Conservation (phyloP, 2,888 invertebrate species). For the Meliscaeva auricollis region DNA sequence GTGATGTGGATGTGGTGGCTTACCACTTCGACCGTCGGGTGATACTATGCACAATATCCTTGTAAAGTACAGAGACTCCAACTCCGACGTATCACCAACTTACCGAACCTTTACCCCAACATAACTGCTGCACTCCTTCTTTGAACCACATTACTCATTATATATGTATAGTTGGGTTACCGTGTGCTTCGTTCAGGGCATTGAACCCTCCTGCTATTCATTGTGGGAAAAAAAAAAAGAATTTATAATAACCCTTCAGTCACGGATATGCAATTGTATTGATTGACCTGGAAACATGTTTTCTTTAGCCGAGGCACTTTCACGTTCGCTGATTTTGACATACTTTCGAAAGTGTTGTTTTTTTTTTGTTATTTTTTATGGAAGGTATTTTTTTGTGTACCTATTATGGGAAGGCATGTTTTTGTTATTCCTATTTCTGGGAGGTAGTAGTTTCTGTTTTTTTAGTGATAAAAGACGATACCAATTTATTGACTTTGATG, state of each 20-base stretch:
- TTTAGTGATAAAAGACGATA: slow-evolving; percentile 19
- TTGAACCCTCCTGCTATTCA: slow-evolving; percentile 68
- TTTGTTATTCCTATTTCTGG: slow-evolving; percentile 29
- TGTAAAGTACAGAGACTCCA: slow-evolving; percentile 43
- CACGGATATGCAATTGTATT: slow-evolving; percentile 77
- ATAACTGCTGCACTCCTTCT: slow-evolving; percentile 37
- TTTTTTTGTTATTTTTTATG: slow-evolving; percentile 28
- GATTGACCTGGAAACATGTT: slow-evolving; percentile 78
- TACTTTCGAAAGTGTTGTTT: slow-evolving; percentile 66
- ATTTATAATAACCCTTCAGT: slow-evolving; percentile 76
- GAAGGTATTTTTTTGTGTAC: slow-evolving; percentile 2
- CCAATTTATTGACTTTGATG: slow-evolving; percentile 8
- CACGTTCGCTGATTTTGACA: slow-evolving; percentile 77
- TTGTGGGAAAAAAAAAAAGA: slow-evolving; percentile 67
- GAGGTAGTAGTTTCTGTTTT: slow-evolving; percentile 14
- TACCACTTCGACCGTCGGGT: slow-evolving; percentile 18
- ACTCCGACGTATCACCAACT: slow-evolving; percentile 1
- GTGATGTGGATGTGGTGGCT: slow-evolving; percentile 5
- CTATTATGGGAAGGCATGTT: slow-evolving; percentile 1
- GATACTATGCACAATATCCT: slow-evolving; percentile 55
- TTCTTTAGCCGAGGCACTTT: slow-evolving; percentile 68
- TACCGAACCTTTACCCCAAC: background rate
- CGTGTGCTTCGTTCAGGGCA: slow-evolving; percentile 53
- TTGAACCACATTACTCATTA: slow-evolving; percentile 48
- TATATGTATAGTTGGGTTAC: slow-evolving; percentile 32